phyloP scores from a whole-genome alignment of 2,888 invertebrate species.

The Campaea margaritaria region DNA sequence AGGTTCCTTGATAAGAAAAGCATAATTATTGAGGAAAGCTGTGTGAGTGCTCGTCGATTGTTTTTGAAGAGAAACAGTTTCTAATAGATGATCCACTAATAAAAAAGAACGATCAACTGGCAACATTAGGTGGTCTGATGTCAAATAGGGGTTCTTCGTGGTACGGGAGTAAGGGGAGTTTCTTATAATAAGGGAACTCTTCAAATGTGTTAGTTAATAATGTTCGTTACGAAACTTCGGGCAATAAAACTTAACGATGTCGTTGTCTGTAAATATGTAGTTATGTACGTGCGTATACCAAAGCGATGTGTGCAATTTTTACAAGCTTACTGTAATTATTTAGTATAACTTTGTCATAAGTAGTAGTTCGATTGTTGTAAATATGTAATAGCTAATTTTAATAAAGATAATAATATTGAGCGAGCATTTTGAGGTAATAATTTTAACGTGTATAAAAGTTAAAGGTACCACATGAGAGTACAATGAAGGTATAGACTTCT shows the following conservation, averaged over 20 bases:
- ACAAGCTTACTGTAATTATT: slow-evolving; percentile 80
- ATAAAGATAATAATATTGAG: slow-evolving; percentile 36
- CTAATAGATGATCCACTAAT: slow-evolving; percentile 1
- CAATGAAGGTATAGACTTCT: slow-evolving; percentile 9
- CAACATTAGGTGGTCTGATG: background rate
- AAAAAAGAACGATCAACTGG: slow-evolving; percentile 3
- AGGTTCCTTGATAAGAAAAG: slow-evolving; percentile 10
- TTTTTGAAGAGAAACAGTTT: background rate
- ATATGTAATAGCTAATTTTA: slow-evolving; percentile 49
- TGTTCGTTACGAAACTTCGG: slow-evolving; percentile 70
- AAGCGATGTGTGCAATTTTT: slow-evolving; percentile 85
- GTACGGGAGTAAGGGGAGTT: slow-evolving; percentile 13
- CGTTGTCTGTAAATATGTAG: slow-evolving; percentile 80
- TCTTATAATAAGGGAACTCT: slow-evolving; percentile 11
- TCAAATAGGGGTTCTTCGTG: slow-evolving; percentile 8
- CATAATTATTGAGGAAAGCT: background rate
- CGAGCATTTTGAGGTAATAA: slow-evolving; percentile 44
- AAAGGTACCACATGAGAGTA: slow-evolving; percentile 13
- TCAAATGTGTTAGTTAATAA: slow-evolving; percentile 35
- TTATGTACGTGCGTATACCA: slow-evolving; percentile 83
- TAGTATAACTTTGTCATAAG: slow-evolving; percentile 65
- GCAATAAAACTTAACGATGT: slow-evolving; percentile 77
- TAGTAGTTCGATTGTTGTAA: slow-evolving; percentile 63
- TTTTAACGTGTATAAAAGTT: slow-evolving; percentile 48
- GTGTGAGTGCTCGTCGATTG: background rate